Percentiles rank a stretch among this genome's conserved stretches.
phyloP scores from a whole-genome alignment of 2,113 vertebrate genomes.

The Platanista minor region DNA sequence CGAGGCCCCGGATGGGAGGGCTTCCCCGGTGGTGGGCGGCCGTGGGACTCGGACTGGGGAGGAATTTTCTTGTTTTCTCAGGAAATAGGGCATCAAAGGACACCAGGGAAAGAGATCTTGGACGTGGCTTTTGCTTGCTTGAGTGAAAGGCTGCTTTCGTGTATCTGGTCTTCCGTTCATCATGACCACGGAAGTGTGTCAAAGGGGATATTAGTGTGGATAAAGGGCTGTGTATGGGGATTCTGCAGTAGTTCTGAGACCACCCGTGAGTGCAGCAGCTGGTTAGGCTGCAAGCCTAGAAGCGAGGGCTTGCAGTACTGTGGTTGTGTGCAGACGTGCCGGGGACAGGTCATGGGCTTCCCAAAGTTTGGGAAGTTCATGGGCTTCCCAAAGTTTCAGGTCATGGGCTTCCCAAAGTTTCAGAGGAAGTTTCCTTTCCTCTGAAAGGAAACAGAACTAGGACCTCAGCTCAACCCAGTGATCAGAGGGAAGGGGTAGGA shows the following conservation, averaged over 20 bases:
- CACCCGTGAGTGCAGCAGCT: fast-evolving
- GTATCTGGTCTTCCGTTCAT: neutral
- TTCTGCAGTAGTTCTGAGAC: neutral
- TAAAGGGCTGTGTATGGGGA: neutral
- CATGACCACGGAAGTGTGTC: neutral
- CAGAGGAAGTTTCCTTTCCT: too few relatives aligned
- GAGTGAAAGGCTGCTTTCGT: neutral
- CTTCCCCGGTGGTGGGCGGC: neutral
- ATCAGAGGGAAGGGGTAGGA: neutral
- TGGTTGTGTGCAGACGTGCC: neutral
- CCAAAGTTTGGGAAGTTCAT: too few relatives aligned
- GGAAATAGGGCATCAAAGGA: neutral
- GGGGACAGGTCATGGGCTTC: neutral
- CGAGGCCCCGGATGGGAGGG: fast-evolving
- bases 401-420: neutral
- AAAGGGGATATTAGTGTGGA: neutral
- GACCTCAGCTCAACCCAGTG: neutral
- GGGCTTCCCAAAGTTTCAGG: neutral
- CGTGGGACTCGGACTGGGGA: neutral
- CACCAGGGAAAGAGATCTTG: neutral
- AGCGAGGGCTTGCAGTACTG: neutral
- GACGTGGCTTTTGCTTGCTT: neutral
- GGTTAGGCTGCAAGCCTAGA: neutral
- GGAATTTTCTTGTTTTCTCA: neutral
- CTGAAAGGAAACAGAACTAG: neutral